phyloP scores from a whole-genome alignment of 2,113 vertebrate species.

The Recurvirostra avosetta region DNA sequence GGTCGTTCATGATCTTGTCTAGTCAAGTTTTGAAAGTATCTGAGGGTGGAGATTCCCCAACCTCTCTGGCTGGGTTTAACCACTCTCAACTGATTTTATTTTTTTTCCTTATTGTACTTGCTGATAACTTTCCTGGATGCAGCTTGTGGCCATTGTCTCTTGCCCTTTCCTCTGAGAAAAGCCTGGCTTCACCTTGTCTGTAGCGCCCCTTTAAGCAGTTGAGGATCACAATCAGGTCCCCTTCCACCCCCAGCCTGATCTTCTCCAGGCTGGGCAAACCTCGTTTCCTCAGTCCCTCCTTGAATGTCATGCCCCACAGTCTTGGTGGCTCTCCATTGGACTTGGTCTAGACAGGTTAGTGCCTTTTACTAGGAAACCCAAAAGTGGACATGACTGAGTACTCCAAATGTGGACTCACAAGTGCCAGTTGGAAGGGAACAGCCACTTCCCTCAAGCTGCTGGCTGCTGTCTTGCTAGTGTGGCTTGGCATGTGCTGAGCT shows the following conservation, averaged over 20 bases:
- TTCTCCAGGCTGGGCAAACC: not conserved
- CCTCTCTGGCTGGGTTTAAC: not conserved
- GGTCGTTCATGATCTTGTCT: not conserved
- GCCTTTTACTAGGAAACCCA: not conserved
- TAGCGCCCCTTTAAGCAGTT: not conserved
- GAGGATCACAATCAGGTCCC: not conserved
- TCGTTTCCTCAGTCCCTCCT: not conserved
- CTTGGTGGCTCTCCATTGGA: not conserved
- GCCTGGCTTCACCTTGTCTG: not conserved
- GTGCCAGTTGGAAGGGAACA: not conserved
- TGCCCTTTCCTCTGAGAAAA: not conserved
- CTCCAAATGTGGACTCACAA: not conserved
- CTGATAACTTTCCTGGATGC: not conserved
- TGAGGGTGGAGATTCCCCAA: not conserved
- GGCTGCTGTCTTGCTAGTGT: not conserved
- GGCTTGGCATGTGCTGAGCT: not conserved
- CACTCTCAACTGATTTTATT: not conserved
- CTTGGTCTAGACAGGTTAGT: not conserved
- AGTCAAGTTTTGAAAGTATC: not conserved
- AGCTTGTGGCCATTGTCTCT: not conserved
- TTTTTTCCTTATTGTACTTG: not conserved
- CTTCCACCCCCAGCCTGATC: not conserved
- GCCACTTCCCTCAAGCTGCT: not conserved
- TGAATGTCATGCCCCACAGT: not conserved
- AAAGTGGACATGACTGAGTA: not conserved